Conservation (phyloP, 2,113 vertebrate genomes). For the Melozone crissalis region DNA sequence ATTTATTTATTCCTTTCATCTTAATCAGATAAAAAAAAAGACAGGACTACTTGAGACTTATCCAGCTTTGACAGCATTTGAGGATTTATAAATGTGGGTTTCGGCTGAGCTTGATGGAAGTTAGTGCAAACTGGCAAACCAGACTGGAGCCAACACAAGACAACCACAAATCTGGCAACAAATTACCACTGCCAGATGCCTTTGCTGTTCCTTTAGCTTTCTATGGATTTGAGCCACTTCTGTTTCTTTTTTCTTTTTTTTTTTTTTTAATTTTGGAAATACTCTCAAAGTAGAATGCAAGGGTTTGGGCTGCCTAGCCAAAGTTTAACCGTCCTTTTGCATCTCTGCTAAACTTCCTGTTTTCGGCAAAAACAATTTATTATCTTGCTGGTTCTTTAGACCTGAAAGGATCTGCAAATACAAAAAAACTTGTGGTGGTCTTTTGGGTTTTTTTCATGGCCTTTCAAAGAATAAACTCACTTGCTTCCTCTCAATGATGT, state of each 20-base stretch:
- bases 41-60: background rate
- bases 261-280: slow-evolving; percentile 50
- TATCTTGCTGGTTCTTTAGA: slow-evolving; percentile 74
- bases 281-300: slow-evolving; percentile 73
- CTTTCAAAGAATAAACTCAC: slow-evolving; percentile 67
- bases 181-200: slow-evolving; percentile 70
- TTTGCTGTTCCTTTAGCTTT: slow-evolving; percentile 67
- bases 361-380: slow-evolving; percentile 82
- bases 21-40: background rate
- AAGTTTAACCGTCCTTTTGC: slow-evolving; percentile 78
- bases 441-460: slow-evolving; percentile 18
- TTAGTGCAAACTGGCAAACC: slow-evolving; percentile 74
- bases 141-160: slow-evolving; percentile 58
- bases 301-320: slow-evolving; percentile 75
- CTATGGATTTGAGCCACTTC: slow-evolving; percentile 66
- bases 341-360: slow-evolving; percentile 82
- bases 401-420: slow-evolving; percentile 70
- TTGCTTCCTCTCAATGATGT: slow-evolving; percentile 66
- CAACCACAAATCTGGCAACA: slow-evolving; percentile 71
- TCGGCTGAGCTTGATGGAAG: slow-evolving; percentile 68
- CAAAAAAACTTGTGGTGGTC: slow-evolving; percentile 64
- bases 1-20: slow-evolving; percentile 24
- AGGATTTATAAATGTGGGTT: slow-evolving; percentile 21
- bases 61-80: slow-evolving; percentile 1
- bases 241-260: background rate